A percentile compares a stretch with the other conserved stretches of the same genome.
These are phyloP conservation scores for Zaprionus africanus DNA, from an alignment of 1,140 invertebrate species.

Conservation along the genomic window DNA sequence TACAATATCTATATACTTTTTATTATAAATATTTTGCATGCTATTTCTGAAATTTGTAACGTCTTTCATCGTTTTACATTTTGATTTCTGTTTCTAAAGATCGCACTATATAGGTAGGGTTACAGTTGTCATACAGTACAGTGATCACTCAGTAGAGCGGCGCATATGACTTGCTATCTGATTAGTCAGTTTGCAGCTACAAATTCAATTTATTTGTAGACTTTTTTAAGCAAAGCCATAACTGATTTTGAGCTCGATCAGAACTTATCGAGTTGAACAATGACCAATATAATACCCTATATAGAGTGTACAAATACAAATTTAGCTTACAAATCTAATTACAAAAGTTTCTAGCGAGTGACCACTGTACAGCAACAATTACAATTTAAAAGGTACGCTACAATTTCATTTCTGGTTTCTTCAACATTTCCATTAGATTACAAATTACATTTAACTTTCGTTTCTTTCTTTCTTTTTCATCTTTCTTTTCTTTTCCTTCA, in stretches of 20 bases:
- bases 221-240: neutral
- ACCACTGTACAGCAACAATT: conserved; percentile 20
- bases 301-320: neutral
- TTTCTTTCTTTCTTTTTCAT: neutral
- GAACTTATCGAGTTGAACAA: neutral
- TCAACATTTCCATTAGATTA: conserved; percentile 48
- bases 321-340: neutral
- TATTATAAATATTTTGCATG: conserved; percentile 3
- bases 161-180: neutral
- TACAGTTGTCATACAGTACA: neutral
- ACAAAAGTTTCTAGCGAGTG: neutral
- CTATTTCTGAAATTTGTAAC: neutral
- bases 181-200: neutral
- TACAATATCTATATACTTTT: neutral
- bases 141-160: neutral
- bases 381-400: conserved; percentile 45
- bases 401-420: conserved; percentile 11
- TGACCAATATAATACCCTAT: neutral
- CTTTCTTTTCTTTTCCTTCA: conserved; percentile 45
- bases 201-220: neutral
- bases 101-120: neutral
- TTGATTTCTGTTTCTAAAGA: neutral
- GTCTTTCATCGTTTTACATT: conserved; percentile 3
- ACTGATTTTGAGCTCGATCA: neutral
- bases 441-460: conserved; percentile 59